Conservation (phyloP, 2,113 vertebrate species). For the Papio anubis region DNA sequence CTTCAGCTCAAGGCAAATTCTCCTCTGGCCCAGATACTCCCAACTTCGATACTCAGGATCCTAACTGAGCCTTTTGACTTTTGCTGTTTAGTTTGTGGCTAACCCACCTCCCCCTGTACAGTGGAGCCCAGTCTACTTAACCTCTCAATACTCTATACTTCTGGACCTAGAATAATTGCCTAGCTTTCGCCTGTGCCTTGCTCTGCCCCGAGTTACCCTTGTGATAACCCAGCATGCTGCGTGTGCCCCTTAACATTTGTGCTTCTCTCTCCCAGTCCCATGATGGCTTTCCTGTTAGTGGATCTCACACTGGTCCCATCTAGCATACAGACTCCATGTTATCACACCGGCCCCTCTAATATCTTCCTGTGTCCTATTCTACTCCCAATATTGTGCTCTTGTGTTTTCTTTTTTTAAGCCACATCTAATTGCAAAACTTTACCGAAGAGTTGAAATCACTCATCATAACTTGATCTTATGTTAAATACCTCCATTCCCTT, state of each 20-base stretch:
- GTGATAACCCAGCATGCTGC: background rate
- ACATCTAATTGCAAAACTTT: background rate
- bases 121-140: background rate
- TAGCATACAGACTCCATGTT: background rate
- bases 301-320: too few species aligned
- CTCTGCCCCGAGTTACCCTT: background rate
- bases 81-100: background rate
- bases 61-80: background rate
- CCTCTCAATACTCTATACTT: background rate
- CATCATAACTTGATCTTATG: background rate
- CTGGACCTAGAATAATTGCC: background rate
- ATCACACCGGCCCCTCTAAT: background rate
- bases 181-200: background rate
- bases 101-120: background rate
- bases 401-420: background rate
- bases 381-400: background rate
- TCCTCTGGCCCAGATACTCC: background rate
- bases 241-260: background rate
- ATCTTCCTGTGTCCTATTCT: too few species aligned
- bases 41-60: background rate
- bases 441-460: background rate
- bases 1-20: background rate
- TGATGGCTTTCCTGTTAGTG: background rate
- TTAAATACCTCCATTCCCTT: background rate
- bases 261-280: background rate